phyloP scores from a whole-genome alignment of 2,888 invertebrate species.

The Monoplex corrugatus region DNA sequence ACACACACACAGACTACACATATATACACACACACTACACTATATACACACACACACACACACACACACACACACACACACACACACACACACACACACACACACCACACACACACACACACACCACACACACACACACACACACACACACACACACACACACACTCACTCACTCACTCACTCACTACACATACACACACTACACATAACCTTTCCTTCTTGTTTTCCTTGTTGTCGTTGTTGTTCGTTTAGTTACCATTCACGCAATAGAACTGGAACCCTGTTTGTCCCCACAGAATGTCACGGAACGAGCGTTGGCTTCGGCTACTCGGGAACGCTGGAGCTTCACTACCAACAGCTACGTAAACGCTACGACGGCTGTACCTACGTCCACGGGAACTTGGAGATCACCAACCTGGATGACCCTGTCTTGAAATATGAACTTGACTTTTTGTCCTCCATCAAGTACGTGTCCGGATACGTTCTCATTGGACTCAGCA shows the following conservation, averaged over 20 bases:
- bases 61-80: too few relatives aligned
- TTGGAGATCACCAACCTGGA: slow-evolving; percentile 96
- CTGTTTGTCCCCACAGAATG: slow-evolving; percentile 66
- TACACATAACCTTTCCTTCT: too few relatives aligned
- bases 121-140: slow-evolving; percentile 1
- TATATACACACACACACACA: too few relatives aligned
- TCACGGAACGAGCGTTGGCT: slow-evolving; percentile 70
- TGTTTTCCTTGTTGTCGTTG: too few relatives aligned
- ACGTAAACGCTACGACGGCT: slow-evolving; percentile 91
- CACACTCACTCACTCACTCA: background rate
- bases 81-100: too few relatives aligned
- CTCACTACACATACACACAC: background rate
- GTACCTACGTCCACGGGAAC: slow-evolving; percentile 99
- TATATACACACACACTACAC: too few relatives aligned
- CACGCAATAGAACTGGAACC: too few relatives aligned
- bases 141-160: background rate
- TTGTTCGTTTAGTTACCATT: too few relatives aligned
- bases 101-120: background rate
- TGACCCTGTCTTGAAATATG: slow-evolving; percentile 86
- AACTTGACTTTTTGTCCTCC: slow-evolving; percentile 94
- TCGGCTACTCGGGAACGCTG: slow-evolving; percentile 69
- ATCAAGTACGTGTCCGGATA: slow-evolving; percentile 97
- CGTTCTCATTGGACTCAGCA: slow-evolving; percentile 90
- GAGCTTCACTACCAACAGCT: slow-evolving; percentile 72
- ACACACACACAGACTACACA: too few relatives aligned